Conservation (phyloP, 2,888 invertebrate genomes). For the Anaspis maculata region DNA sequence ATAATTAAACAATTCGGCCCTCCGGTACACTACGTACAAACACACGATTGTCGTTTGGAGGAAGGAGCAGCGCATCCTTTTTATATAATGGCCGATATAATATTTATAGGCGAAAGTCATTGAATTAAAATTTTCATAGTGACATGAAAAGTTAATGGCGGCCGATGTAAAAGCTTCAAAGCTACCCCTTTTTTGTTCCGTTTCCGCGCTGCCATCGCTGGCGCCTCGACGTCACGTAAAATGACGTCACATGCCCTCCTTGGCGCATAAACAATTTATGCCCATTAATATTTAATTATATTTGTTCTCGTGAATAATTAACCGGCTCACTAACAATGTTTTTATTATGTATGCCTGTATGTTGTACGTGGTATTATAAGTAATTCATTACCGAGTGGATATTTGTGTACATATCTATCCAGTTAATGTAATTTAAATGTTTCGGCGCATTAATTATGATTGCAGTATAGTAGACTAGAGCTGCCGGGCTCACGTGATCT, state of each 20-base stretch:
- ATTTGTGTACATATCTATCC: conserved; percentile 18
- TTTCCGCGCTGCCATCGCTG: neutral
- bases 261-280: conserved; percentile 30
- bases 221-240: conserved; percentile 24
- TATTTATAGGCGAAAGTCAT: conserved; percentile 18
- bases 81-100: conserved; percentile 15
- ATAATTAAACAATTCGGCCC: no score
- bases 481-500: no score
- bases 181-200: conserved; percentile 27
- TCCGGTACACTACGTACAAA: no score
- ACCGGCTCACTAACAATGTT: conserved; percentile 35
- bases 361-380: conserved; percentile 25
- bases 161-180: conserved; percentile 26
- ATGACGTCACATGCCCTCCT: conserved; percentile 33
- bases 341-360: conserved; percentile 32
- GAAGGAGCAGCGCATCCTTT: no score
- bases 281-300: conserved; percentile 35
- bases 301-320: conserved; percentile 35
- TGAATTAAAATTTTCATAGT: conserved; percentile 23
- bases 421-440: conserved; percentile 25
- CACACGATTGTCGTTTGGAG: no score
- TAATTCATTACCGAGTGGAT: conserved; percentile 24
- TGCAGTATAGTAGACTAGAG: conserved; percentile 6
- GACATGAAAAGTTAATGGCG: conserved; percentile 25
- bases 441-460: conserved; percentile 23